Percentiles rank a stretch among this genome's conserved stretches.
Evolutionary conservation across 2,888 invertebrate genomes (phyloP).

Genomic region (Tenthredo scrophulariae): DNA sequence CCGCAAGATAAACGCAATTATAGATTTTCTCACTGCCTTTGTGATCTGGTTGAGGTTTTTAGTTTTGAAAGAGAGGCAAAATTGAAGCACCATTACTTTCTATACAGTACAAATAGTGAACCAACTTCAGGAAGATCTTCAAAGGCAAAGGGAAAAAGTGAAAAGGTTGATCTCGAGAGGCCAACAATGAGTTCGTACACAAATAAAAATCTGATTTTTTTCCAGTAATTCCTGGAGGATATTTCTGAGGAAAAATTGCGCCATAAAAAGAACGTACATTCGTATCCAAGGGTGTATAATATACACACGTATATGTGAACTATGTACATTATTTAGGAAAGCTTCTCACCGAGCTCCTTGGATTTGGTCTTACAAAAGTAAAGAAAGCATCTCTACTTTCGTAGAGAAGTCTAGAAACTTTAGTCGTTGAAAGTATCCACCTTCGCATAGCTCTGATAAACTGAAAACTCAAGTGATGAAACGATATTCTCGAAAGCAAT

Average conservation of each 20-base stretch:
- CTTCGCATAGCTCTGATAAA: slow-evolving; percentile 27
- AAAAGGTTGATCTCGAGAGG: slow-evolving; percentile 13
- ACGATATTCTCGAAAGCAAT: slow-evolving; percentile 25
- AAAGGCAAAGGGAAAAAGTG: slow-evolving; percentile 1
- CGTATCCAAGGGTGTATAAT: not conserved
- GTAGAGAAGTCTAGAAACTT: slow-evolving; percentile 12
- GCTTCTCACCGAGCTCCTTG: slow-evolving; percentile 10
- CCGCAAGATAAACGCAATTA: not conserved
- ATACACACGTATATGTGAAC: not conserved
- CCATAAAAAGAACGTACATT: not conserved
- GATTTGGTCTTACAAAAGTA: slow-evolving; percentile 14
- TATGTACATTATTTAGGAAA: slow-evolving; percentile 8
- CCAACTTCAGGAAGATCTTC: not conserved
- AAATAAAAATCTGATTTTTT: not conserved
- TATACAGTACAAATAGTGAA: not conserved
- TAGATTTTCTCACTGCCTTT: not conserved
- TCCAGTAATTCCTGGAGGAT: slow-evolving; percentile 16
- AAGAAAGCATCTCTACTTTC: not conserved
- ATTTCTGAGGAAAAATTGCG: not conserved
- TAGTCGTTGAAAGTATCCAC: slow-evolving; percentile 22
- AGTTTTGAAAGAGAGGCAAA: not conserved
- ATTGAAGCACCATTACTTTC: slow-evolving; percentile 2
- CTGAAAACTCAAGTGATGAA: slow-evolving; percentile 27
- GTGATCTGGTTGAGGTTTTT: not conserved
- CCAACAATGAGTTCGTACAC: not conserved